Evolutionary conservation across 2,797 vertebrate species (phyloP), one percentile per base, ranked within the genome.

Genomic region (Scyliorhinus canicula): DNA sequence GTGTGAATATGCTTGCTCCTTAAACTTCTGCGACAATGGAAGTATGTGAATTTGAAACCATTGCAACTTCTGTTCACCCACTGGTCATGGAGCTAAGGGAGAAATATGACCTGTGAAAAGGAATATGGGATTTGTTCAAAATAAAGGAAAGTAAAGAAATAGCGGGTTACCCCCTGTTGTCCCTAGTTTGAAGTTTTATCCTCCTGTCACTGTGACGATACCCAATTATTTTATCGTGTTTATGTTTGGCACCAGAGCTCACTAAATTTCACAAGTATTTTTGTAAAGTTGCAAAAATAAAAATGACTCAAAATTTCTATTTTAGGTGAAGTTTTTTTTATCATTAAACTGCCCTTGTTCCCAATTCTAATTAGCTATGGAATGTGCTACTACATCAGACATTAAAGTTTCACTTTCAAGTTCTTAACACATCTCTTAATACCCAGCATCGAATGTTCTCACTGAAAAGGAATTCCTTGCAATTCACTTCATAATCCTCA

Each of bases 311-410:
- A 47, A 50, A 71, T 12, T n/a, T 74, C 93, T 94, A 21, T 52
- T 71, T 82, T 74, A n/a, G 47, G 50, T 14, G 31, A 6, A 16
- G 65, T 94, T 19, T 16, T 94, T 55, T 55, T 14, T 63, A 60
- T 2, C 74, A 94, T 94, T 74, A 94, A 74, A 35, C 28, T 94
- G 26, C 47, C 47, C 2, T 94, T 55, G 35, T 71, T 31, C 93
- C 97, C 97, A 97, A 97, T 97, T 97, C 97, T 97, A 98, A 98
- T 98, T 98, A 98, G 97, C 96, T 95, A 95, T 96, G 96, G 96
- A 97, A 97, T 96, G 97, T 63, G 95, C 97, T 96, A 96, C 96
- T 97, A 96, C 97, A 96, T 97, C 97, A 97, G 97, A 97, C 96
- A 96, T 97, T 94, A 94, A 94, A 71, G 31, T 74, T 96, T 97